Evolutionary conservation across 2,797 vertebrate genomes (phyloP).

Genomic region (Orientallactaga sibirica): DNA sequence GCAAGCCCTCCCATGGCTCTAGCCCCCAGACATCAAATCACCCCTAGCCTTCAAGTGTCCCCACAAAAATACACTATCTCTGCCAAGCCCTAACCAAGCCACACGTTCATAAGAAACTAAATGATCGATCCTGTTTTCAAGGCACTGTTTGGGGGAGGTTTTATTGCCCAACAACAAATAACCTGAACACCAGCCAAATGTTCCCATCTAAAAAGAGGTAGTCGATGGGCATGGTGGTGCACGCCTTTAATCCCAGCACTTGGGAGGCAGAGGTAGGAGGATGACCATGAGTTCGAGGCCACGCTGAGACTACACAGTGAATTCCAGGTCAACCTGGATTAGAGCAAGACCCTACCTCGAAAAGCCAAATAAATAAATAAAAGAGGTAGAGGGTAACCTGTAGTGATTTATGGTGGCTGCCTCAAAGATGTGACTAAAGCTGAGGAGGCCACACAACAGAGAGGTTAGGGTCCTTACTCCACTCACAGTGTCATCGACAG

Average conservation of each 20-base stretch:
- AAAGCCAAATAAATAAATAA: no score
- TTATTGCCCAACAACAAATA: not conserved
- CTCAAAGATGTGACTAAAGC: not conserved
- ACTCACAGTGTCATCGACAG: not conserved
- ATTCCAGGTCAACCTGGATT: no score
- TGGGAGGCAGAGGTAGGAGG: no score
- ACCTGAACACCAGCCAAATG: not conserved
- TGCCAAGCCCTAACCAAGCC: not conserved
- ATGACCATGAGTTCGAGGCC: no score
- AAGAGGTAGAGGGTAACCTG: not conserved
- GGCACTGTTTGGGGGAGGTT: not conserved
- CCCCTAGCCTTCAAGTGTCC: not conserved
- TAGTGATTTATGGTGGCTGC: not conserved
- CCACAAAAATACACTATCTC: not conserved
- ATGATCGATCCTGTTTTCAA: not conserved
- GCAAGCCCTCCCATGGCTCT: not conserved
- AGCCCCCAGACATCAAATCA: not conserved
- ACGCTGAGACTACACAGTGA: no score
- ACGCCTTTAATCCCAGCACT: no score
- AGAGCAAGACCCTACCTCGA: no score
- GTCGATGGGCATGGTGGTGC: no score
- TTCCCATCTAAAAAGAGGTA: not conserved
- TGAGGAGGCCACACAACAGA: not conserved
- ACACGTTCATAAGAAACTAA: constrained; percentile 36
- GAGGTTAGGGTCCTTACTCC: not conserved